phyloP scores from a whole-genome alignment of 2,888 invertebrate species.

The Eilema sororculum region DNA sequence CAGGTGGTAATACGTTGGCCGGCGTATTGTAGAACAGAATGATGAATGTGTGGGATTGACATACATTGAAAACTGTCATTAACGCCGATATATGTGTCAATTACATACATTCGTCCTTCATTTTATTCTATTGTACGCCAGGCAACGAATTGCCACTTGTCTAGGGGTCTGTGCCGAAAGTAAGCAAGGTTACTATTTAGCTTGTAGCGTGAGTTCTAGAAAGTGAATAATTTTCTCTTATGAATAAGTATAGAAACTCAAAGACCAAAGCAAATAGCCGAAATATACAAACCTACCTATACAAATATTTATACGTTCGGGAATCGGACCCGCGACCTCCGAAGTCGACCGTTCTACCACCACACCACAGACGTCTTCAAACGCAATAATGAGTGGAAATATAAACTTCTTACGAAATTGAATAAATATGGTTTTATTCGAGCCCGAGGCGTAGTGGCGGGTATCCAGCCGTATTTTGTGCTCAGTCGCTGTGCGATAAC shows the following conservation, averaged over 20 bases:
- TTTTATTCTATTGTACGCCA: no score
- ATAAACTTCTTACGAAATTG: slow-evolving; percentile 49
- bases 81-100: no score
- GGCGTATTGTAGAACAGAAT: no score
- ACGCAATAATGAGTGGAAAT: slow-evolving; percentile 43
- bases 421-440: slow-evolving; percentile 56
- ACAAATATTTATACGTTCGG: neutral
- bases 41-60: no score
- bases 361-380: slow-evolving; percentile 3
- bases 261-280: neutral
- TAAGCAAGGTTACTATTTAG: no score
- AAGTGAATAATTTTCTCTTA: neutral
- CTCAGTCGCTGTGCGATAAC: slow-evolving; percentile 56
- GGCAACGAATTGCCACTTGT: no score
- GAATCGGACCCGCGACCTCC: neutral
- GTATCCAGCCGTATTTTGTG: slow-evolving; percentile 52
- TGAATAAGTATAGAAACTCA: neutral
- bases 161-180: no score
- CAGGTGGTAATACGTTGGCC: no score
- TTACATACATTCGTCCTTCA: no score
- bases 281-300: neutral
- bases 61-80: no score
- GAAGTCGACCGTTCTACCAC: neutral
- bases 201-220: no score
- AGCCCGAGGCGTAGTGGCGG: slow-evolving; percentile 50